phyloP scores from a whole-genome alignment of 2,113 vertebrate species.

The Balaenoptera acutorostrata region DNA sequence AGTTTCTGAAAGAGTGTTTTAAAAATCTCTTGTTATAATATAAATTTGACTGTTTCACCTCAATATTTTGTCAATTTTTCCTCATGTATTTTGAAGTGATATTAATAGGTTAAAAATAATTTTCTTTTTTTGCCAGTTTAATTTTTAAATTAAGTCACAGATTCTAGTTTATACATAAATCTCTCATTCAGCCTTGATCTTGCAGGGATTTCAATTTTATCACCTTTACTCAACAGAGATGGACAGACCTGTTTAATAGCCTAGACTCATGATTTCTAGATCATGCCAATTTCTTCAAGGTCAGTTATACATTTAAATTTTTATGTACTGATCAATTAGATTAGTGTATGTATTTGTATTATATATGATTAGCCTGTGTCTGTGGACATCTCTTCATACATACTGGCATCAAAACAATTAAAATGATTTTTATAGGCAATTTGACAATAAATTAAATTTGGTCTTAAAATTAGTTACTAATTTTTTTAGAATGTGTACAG shows the following conservation, averaged over 20 bases:
- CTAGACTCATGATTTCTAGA: neutral
- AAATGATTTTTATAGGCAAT: neutral
- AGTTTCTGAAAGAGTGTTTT: neutral
- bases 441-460: neutral
- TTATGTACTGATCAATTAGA: neutral
- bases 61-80: neutral
- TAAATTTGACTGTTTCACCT: neutral
- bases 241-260: neutral
- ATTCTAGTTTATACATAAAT: neutral
- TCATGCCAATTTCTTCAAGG: neutral
- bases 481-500: neutral
- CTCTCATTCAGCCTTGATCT: neutral
- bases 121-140: neutral
- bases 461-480: neutral
- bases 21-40: neutral
- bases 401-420: neutral
- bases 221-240: neutral
- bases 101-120: neutral
- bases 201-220: neutral
- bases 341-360: neutral
- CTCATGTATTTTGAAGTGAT: neutral
- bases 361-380: neutral
- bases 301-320: neutral
- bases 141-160: neutral
- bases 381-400: neutral